phyloP scores from a whole-genome alignment of 2,113 vertebrate species.

The Urocitellus parryii region DNA sequence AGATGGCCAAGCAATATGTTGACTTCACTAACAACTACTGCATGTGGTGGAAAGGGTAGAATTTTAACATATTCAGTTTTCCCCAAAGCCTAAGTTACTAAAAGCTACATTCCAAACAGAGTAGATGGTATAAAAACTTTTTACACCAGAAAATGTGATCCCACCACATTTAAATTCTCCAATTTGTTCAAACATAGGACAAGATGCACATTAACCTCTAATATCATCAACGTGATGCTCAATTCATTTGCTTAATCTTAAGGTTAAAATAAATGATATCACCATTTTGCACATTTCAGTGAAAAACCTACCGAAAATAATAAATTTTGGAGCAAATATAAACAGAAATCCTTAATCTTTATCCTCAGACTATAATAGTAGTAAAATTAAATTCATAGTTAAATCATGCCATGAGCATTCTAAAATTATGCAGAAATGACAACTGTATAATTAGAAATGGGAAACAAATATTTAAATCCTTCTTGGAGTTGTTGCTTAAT shows the following conservation, averaged over 20 bases:
- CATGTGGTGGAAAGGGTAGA: not conserved
- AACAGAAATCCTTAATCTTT: constrained; percentile 61
- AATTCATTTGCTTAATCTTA: constrained; percentile 33
- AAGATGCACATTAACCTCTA: constrained; percentile 30
- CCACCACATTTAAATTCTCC: constrained; percentile 35
- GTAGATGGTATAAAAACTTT: not conserved
- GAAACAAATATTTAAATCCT: constrained; percentile 63
- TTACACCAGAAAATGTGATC: not conserved
- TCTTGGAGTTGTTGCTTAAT: constrained; percentile 51
- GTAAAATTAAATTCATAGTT: constrained; percentile 66
- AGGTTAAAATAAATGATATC: constrained; percentile 66
- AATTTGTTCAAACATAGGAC: constrained; percentile 55
- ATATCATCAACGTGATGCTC: not conserved
- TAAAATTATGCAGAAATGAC: constrained; percentile 70
- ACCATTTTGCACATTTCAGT: constrained; percentile 43
- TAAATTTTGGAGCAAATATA: constrained; percentile 51
- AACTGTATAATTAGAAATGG: constrained; percentile 69
- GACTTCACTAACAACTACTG: constrained; percentile 68
- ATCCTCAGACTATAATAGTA: constrained; percentile 42
- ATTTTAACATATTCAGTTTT: constrained; percentile 46
- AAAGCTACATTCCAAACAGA: not conserved
- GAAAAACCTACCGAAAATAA: constrained; percentile 62
- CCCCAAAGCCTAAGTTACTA: constrained; percentile 30
- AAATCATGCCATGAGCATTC: constrained; percentile 54
- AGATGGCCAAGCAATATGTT: constrained; percentile 67